Evolutionary conservation across 1,140 invertebrate species (phyloP).

Genomic region (Papilio helenus): DNA sequence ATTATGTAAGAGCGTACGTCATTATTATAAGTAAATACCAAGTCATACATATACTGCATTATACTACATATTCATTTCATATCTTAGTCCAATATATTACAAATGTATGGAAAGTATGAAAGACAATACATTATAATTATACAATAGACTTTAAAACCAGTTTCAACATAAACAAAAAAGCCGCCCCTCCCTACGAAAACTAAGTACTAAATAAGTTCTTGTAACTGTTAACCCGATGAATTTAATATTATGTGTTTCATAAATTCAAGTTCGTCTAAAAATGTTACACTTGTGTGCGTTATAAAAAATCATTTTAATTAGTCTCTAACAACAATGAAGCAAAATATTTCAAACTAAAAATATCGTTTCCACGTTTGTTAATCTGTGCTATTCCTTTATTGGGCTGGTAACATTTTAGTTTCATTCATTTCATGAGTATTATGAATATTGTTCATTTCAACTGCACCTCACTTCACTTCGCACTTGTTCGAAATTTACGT

Average conservation of each 20-base stretch:
- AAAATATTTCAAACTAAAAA: not conserved
- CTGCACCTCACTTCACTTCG: not conserved
- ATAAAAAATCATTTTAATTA: not conserved
- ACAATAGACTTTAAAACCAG: constrained; percentile 26
- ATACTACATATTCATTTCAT: not conserved
- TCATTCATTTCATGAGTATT: not conserved
- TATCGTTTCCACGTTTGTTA: not conserved
- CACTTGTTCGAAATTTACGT: not conserved
- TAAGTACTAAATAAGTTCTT: not conserved
- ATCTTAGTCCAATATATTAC: constrained; percentile 20
- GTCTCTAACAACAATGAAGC: not conserved
- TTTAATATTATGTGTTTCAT: not conserved
- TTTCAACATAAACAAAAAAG: constrained; percentile 32
- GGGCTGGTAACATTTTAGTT: constrained; percentile 1
- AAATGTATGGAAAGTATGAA: not conserved
- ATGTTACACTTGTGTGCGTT: not conserved
- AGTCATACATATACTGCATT: not conserved
- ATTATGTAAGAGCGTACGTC: constrained; percentile 26
- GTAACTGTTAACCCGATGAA: not conserved
- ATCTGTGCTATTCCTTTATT: not conserved
- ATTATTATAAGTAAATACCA: not conserved
- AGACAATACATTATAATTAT: constrained; percentile 9
- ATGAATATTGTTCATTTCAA: not conserved
- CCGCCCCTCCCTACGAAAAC: constrained; percentile 16
- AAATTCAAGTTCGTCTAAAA: no score